Conservation (phyloP, 2,113 vertebrate genomes). For the Brienomyrus brachyistius region DNA sequence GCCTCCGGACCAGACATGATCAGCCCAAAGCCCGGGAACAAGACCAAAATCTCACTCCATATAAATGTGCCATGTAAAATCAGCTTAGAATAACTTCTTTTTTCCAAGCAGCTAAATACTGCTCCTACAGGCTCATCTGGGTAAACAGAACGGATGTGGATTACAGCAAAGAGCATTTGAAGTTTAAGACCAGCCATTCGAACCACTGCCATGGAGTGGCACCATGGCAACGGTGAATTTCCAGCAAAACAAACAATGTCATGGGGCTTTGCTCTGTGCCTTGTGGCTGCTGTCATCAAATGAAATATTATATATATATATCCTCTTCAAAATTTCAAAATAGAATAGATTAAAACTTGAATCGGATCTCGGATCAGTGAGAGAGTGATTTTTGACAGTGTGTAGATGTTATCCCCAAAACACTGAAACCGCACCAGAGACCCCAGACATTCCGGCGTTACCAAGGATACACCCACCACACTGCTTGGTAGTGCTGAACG, state of each 20-base stretch:
- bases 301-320: background rate
- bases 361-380: background rate
- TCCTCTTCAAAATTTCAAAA: background rate
- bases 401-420: background rate
- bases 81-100: background rate
- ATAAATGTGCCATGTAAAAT: background rate
- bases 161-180: background rate
- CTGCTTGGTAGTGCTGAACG: background rate
- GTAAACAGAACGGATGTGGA: background rate
- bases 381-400: background rate
- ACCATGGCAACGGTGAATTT: background rate
- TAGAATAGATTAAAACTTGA: background rate
- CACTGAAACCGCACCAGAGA: background rate
- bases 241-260: slow-evolving; percentile 2
- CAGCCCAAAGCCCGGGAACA: background rate
- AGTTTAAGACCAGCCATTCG: background rate
- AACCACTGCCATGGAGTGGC: background rate
- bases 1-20: background rate
- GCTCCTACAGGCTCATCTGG: background rate
- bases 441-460: background rate
- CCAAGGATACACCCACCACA: background rate
- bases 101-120: background rate
- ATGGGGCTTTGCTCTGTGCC: background rate
- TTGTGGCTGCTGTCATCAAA: background rate
- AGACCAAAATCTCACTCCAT: background rate